Conservation (phyloP, 2,113 vertebrate genomes). For the Solea senegalensis region DNA sequence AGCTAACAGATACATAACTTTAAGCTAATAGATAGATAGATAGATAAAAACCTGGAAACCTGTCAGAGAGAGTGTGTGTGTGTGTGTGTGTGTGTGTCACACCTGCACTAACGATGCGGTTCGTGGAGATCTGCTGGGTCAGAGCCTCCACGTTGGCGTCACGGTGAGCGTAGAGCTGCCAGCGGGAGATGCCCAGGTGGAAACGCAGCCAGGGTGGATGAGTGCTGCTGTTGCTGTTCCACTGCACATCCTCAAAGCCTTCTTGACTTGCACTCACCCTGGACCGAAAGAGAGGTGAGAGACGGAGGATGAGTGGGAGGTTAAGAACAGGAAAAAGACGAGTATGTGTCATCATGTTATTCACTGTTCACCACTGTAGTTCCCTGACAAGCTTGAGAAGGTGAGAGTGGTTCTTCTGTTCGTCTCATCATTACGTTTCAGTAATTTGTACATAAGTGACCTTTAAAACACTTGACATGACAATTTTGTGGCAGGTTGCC, state of each 20-base stretch:
- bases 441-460: too few species aligned
- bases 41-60: too few species aligned
- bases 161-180: slow-evolving; percentile 79
- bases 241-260: slow-evolving; percentile 66
- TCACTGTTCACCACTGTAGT: too few species aligned
- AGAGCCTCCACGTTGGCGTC: slow-evolving; percentile 75
- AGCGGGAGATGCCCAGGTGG: slow-evolving; percentile 84
- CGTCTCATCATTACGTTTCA: too few species aligned
- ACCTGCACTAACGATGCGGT: slow-evolving; percentile 80
- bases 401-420: too few species aligned
- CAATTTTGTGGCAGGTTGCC: too few species aligned
- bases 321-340: too few species aligned
- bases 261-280: slow-evolving; percentile 81
- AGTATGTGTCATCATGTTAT: too few species aligned
- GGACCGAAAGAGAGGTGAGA: slow-evolving; percentile 10
- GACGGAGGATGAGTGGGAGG: neutral
- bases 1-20: too few species aligned
- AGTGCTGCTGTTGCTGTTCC: slow-evolving; percentile 72
- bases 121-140: slow-evolving; percentile 71
- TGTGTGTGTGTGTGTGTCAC: neutral
- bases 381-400: too few species aligned
- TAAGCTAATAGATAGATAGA: too few species aligned
- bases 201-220: slow-evolving; percentile 83
- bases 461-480: too few species aligned
- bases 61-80: neutral